Base-by-base conservation (phyloP, 2,113 vertebrate species). In the Coptodon bakossiorum region DNA sequence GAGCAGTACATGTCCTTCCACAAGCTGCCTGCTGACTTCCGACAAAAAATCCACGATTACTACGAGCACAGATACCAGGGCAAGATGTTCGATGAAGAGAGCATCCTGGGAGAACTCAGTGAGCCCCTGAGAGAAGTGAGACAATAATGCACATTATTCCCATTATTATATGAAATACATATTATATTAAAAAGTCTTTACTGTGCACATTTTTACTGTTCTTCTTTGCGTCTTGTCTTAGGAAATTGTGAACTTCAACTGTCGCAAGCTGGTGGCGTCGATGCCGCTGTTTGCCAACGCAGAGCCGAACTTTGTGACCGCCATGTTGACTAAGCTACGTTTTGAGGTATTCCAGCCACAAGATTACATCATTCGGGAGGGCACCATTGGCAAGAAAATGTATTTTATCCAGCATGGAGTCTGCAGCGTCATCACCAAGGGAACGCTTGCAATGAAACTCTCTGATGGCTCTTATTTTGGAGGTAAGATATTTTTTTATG, bases 1-100 rank as follows among this genome's bases (percentile, higher is more conserved):
- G 98, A 99, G 94, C 98, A 99, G 95, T 99, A 99, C 89, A 99
- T 99, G 98, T 99, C 98, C 93, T 99, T 99, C 96, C 98, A 99
- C 96, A 99, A 99, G 94, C 97, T 99, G 94, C 98, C 98, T 0
- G 97, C 98, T 0, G 98, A 99, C 94, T 99, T 99, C 96, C 97
- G 98, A 19, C 98, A 99, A 96, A 98, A 97, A 90, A 98, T 99
- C 94, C 98, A 99, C 0, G 98, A 99, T 94, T 99, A 99, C 92
- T 99, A 99, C 0, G 98, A 99, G 92, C 98, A 99, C 83, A 97
- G 98, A 61, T 99, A 99, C 96, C 98, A 99, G 93, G 98, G 98
- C 90, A 99, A 99, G 96, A 99, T 99, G 98, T 99, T 99, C 2
- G 98, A 99, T 0, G 98, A 99, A 91, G 98, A 99, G 94, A 99